Conservation (phyloP, 2,888 invertebrate species). For the Erannis defoliaria region DNA sequence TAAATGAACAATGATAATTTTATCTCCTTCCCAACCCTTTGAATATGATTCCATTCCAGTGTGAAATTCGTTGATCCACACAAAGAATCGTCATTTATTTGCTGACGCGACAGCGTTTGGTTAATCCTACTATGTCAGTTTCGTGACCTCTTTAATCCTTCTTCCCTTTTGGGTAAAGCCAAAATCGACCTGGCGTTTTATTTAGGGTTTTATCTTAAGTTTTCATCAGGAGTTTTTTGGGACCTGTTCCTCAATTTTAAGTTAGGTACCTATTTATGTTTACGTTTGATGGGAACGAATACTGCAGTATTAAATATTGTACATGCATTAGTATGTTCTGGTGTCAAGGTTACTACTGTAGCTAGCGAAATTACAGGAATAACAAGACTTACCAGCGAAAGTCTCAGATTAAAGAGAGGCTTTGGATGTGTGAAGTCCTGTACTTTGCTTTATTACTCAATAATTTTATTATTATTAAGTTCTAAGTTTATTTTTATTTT, state of each 20-base stretch:
- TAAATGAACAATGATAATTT: background rate
- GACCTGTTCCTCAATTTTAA: slow-evolving; percentile 7
- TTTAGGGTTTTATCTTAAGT: slow-evolving; percentile 43
- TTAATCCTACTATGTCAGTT: slow-evolving; percentile 81
- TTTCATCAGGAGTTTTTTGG: background rate
- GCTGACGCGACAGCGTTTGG: slow-evolving; percentile 70
- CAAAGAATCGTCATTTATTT: slow-evolving; percentile 71
- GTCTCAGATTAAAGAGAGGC: too few species aligned
- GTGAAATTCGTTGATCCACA: slow-evolving; percentile 50
- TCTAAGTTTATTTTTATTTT: too few species aligned
- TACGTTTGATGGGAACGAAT: too few species aligned
- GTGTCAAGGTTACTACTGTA: too few species aligned
- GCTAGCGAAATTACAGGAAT: too few species aligned
- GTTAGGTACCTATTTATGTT: too few species aligned
- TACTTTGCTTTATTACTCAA: too few species aligned
- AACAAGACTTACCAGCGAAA: too few species aligned
- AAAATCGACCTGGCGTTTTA: slow-evolving; percentile 64
- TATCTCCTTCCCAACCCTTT: slow-evolving; percentile 4
- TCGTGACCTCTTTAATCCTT: slow-evolving; percentile 81
- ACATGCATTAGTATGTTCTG: too few species aligned
- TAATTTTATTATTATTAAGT: too few species aligned
- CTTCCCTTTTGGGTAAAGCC: slow-evolving; percentile 68
- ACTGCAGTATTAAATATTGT: too few species aligned
- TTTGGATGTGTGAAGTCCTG: too few species aligned
- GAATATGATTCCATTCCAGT: slow-evolving; percentile 47